Conservation (phyloP, 2,888 invertebrate species). For the Troilus luridus region DNA sequence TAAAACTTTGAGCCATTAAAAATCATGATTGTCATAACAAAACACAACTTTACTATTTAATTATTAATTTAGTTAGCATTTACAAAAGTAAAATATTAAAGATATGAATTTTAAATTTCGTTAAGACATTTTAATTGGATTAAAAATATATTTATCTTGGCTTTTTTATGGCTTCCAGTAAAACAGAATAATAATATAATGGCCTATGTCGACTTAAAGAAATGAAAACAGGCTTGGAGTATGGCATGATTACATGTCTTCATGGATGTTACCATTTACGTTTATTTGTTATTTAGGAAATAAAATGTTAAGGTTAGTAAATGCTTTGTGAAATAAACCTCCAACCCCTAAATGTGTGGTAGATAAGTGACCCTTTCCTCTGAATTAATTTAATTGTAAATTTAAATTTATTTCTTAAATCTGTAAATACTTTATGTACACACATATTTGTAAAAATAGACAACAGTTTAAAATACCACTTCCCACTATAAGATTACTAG, state of each 20-base stretch:
- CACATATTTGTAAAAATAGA: not conserved
- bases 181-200: not conserved
- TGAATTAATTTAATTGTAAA: not conserved
- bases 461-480: not conserved
- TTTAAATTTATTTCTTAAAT: not conserved
- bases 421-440: not conserved
- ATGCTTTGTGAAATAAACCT: not conserved
- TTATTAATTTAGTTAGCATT: not conserved
- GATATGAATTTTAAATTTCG: not conserved
- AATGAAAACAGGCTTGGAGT: not conserved
- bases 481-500: conserved; percentile 16
- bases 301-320: conserved; percentile 10
- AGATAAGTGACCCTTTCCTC: not conserved
- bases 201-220: not conserved
- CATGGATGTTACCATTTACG: no score
- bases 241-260: not conserved
- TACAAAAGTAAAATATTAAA: not conserved
- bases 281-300: not conserved
- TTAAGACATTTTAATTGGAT: not conserved
- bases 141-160: not conserved
- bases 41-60: not conserved
- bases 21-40: not conserved
- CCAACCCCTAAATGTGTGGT: conserved; percentile 19
- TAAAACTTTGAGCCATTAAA: not conserved
- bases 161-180: not conserved